A percentile compares a stretch with the other conserved stretches of the same genome.
Evolutionary conservation across 2,797 vertebrate genomes (phyloP).

Genomic region (Lacerta agilis): DNA sequence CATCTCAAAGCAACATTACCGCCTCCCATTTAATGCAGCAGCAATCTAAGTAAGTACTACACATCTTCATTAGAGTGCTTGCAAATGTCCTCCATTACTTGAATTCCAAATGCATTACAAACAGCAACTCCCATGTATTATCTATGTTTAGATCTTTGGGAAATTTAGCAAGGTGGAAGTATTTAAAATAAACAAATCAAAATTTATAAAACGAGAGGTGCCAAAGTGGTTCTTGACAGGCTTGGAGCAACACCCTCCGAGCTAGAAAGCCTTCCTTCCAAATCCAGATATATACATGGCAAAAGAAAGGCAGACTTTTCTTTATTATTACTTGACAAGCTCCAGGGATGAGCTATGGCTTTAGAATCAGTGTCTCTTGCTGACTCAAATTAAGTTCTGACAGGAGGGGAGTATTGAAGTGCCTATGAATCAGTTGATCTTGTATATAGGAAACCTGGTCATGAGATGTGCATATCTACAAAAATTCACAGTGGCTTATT

Average conservation of each 20-base stretch:
- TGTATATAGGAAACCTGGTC: not conserved
- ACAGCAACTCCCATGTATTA: not conserved
- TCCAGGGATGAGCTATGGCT: not conserved
- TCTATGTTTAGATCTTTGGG: not conserved
- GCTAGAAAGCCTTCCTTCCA: not conserved
- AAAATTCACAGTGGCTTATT: not conserved
- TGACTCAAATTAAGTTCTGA: not conserved
- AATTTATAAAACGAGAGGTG: not conserved
- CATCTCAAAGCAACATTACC: not conserved
- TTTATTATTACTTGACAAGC: not conserved
- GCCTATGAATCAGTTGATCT: not conserved
- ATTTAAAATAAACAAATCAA: not conserved
- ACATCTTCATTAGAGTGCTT: not conserved
- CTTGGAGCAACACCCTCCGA: not conserved
- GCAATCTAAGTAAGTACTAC: not conserved
- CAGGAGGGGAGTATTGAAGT: not conserved
- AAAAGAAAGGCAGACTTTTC: not conserved
- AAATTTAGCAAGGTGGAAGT: not conserved
- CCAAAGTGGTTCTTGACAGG: not conserved
- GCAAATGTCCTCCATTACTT: not conserved
- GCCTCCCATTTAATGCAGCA: not conserved
- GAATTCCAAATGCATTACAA: not conserved
- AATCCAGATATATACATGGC: not conserved
- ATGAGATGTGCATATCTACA: not conserved
- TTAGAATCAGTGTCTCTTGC: not conserved